These are phyloP conservation scores for Heliconius nattereri DNA, from an alignment of 1,140 invertebrate species.

Conservation along the genomic window DNA sequence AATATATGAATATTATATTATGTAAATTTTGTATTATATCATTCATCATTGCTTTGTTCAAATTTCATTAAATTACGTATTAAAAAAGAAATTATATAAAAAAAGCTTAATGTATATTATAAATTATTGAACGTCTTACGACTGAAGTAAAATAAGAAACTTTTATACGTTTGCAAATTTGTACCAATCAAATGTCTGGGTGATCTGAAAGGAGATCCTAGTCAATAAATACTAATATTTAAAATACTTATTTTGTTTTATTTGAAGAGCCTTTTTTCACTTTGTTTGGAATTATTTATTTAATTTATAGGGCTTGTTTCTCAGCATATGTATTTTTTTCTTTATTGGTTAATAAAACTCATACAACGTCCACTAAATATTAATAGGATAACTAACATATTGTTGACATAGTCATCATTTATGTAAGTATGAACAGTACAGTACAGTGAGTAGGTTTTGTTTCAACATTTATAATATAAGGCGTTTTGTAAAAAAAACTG, in stretches of 20 bases:
- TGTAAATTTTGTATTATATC: not conserved
- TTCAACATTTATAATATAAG: too few species aligned
- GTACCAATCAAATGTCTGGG: constrained; percentile 39
- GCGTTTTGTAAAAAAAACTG: too few species aligned
- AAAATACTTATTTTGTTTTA: constrained; percentile 35
- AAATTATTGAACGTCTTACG: constrained; percentile 6
- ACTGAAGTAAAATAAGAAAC: constrained; percentile 33
- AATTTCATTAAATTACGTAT: not conserved
- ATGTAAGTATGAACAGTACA: too few species aligned
- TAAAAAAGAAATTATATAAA: not conserved
- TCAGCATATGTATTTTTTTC: too few species aligned
- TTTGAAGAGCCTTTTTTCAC: not conserved
- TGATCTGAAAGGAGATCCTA: constrained; percentile 58
- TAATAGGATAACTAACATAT: too few species aligned
- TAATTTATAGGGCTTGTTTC: too few species aligned
- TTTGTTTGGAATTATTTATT: too few species aligned
- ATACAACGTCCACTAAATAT: too few species aligned
- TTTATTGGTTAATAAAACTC: too few species aligned
- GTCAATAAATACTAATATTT: constrained; percentile 63
- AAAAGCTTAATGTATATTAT: not conserved
- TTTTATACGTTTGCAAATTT: constrained; percentile 71
- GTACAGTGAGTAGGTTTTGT: too few species aligned
- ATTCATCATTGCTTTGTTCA: not conserved
- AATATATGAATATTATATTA: not conserved
- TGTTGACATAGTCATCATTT: too few species aligned